phyloP scores from a whole-genome alignment of 2,113 vertebrate genomes.

The Hippopotamus amphibius region DNA sequence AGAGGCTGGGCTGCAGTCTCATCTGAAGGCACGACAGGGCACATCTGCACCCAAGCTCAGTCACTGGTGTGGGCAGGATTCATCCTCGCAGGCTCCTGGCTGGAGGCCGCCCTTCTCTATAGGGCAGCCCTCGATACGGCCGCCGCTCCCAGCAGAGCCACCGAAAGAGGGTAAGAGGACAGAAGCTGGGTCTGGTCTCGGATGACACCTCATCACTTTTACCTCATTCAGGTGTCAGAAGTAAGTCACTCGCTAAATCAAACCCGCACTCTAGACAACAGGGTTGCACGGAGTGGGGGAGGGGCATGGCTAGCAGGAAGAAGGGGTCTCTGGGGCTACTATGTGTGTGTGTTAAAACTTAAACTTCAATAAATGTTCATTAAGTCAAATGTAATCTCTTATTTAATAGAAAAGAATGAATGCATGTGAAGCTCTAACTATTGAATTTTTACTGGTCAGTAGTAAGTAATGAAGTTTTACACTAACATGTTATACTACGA shows the following conservation, averaged over 20 bases:
- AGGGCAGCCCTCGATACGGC: not conserved
- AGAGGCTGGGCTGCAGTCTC: not conserved
- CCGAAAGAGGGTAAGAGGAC: fast-evolving
- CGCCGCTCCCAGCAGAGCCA: not conserved
- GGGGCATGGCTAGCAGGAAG: too few species aligned
- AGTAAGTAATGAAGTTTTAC: too few species aligned
- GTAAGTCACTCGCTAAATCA: too few species aligned
- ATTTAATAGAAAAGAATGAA: too few species aligned
- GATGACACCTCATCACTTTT: not conserved
- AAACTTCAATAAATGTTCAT: too few species aligned
- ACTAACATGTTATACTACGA: too few species aligned
- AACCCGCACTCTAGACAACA: not conserved
- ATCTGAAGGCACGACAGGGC: not conserved
- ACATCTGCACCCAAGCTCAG: too few species aligned
- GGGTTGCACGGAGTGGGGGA: fast-evolving
- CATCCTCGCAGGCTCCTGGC: too few species aligned
- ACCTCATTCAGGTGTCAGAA: not conserved
- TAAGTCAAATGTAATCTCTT: too few species aligned
- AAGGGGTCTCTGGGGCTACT: not conserved
- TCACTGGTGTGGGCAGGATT: not conserved
- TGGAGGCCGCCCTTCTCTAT: not conserved
- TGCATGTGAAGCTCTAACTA: too few species aligned
- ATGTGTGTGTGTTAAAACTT: too few species aligned
- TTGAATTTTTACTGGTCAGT: too few species aligned
- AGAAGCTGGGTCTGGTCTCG: not conserved